Evolutionary conservation across 1,140 invertebrate species (phyloP), one percentile per base, ranked within the genome.

Genomic region (Macrobrachium nipponense): DNA sequence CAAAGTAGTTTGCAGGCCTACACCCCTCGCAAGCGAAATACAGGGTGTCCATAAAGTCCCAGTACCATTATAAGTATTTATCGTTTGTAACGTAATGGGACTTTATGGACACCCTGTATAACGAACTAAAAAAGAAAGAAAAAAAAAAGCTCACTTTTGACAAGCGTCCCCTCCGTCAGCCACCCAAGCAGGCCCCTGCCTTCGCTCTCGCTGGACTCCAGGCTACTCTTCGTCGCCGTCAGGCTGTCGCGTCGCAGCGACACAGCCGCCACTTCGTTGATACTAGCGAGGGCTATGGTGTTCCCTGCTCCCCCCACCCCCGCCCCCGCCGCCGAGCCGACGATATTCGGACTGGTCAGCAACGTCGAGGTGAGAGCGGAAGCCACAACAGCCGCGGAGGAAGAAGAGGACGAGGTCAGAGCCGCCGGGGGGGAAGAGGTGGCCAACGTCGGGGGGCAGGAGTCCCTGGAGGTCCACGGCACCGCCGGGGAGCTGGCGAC

Each of bases 131-230:
- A n/a, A n/a, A n/a, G n/a, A 51, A 51, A 10, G 44, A 51, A 51
- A 10, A 51, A 51, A 51, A 10, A 8, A 12, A 51, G 14, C 82
- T 85, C 79, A 85, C 82, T 85, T 72, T 85, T 85, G 11, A 85
- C 64, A 43, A 85, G 20, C n/a, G 75, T 66, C 68, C 82, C 76
- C 17, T 79, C 62, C 1, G 76, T 79, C 62, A 85, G 59, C 82
- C 82, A 85, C 44, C 79, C 59, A 5, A 85, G 51, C 14, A 79
- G 18, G 20, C 43, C 61, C 4, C 20, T 60, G 23, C 27, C 72
- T 58, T 23, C 61, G 23, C 43, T 60, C 17, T 59, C 76, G 0
- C 23, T 14, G 23, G 23, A 23, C 14, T 43, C 76, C 15, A 20
- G 27, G 61, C 62, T 58, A 2, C 72, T 73, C 23, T 8, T 61